Conservation (phyloP, 2,888 invertebrate genomes). For the Sesamia inferens region DNA sequence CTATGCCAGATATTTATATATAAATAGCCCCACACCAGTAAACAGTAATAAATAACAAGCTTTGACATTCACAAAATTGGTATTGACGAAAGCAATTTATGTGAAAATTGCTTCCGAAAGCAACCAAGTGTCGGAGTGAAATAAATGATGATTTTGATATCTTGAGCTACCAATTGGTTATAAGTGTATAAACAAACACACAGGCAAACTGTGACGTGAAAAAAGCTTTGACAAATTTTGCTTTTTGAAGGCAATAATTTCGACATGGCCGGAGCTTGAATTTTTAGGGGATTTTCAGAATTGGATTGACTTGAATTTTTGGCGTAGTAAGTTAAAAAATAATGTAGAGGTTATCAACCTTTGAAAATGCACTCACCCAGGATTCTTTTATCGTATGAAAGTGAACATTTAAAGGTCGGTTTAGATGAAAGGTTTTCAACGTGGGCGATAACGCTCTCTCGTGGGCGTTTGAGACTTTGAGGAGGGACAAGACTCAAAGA, state of each 20-base stretch:
- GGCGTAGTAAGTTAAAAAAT: too few species aligned
- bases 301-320: not conserved
- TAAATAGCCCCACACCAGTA: slow-evolving; percentile 60
- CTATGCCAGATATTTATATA: slow-evolving; percentile 40
- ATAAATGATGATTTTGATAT: slow-evolving; percentile 73
- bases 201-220: slow-evolving; percentile 39
- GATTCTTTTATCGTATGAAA: not conserved
- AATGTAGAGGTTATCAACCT: not conserved
- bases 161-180: slow-evolving; percentile 50
- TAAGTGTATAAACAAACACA: slow-evolving; percentile 57
- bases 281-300: not conserved
- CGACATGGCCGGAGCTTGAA: not conserved
- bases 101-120: slow-evolving; percentile 75
- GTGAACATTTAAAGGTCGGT: not conserved
- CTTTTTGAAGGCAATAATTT: slow-evolving; percentile 16
- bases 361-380: too few species aligned
- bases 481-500: too few species aligned
- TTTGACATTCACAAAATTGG: slow-evolving; percentile 77
- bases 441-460: too few species aligned
- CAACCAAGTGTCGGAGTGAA: slow-evolving; percentile 69
- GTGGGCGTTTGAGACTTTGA: too few species aligned
- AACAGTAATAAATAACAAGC: slow-evolving; percentile 79
- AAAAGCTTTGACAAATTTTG: not conserved
- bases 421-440: not conserved
- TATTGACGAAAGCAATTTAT: slow-evolving; percentile 81